These are phyloP conservation scores for Rambutsinella grinnellia DNA, from an alignment of 2,888 invertebrate species.

Conservation along the genomic window DNA sequence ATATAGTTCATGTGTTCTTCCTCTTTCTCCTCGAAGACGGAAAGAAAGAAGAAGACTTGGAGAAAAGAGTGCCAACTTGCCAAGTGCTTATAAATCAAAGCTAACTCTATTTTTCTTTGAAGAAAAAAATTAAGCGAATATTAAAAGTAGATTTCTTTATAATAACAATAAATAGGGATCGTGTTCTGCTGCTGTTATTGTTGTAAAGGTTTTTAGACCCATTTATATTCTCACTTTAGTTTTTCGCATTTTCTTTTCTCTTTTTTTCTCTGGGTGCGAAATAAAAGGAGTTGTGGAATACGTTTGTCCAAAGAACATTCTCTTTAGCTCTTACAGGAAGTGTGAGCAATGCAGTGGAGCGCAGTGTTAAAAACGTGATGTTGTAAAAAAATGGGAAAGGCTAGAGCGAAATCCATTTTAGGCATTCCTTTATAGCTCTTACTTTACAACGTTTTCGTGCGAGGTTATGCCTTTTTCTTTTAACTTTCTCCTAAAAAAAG, in stretches of 20 bases:
- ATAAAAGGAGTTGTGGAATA: not conserved
- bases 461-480: not conserved
- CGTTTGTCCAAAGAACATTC: not conserved
- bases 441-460: not conserved
- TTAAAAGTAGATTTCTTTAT: conserved; percentile 41
- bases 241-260: too few species aligned
- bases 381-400: conserved; percentile 20
- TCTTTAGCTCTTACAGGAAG: conserved; percentile 8
- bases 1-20: not conserved
- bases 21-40: not conserved
- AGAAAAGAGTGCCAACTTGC: conserved; percentile 36
- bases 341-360: not conserved
- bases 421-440: conserved; percentile 5
- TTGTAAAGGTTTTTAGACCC: conserved; percentile 5
- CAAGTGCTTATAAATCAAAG: conserved; percentile 49
- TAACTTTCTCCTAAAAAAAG: not conserved
- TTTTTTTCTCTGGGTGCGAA: not conserved
- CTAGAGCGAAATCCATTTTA: not conserved
- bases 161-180: conserved; percentile 14
- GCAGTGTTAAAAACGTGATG: conserved; percentile 33
- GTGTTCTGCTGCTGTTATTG: not conserved
- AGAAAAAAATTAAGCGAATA: conserved; percentile 45
- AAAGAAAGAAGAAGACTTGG: not conserved
- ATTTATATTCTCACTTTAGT: not conserved
- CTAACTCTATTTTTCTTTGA: conserved; percentile 16